These are phyloP conservation scores for Procambarus virginalis DNA, from an alignment of 1,140 invertebrate genomes.

Conservation along the genomic window DNA sequence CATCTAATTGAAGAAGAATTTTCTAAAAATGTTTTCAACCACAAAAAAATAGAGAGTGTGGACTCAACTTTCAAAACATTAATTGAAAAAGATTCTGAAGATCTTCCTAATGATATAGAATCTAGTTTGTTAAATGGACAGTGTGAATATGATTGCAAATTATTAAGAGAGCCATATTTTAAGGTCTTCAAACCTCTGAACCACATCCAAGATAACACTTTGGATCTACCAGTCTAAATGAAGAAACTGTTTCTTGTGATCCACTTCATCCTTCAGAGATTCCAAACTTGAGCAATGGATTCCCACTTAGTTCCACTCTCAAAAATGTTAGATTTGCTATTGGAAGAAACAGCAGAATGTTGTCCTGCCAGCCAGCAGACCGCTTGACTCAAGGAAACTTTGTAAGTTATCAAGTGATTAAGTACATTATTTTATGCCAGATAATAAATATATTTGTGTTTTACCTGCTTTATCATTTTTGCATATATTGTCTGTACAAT, in stretches of 20 bases:
- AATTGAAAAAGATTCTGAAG: background rate
- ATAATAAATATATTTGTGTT: no score
- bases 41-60: constrained; percentile 37
- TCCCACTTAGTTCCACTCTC: constrained; percentile 82
- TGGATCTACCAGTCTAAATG: background rate
- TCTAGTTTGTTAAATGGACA: background rate
- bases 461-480: no score
- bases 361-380: constrained; percentile 82
- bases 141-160: background rate
- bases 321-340: constrained; percentile 77
- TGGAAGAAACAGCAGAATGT: constrained; percentile 86
- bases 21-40: constrained; percentile 72
- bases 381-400: background rate
- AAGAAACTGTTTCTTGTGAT: background rate
- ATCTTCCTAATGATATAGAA: background rate
- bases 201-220: background rate
- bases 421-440: no score
- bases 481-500: no score
- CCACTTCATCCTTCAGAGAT: constrained; percentile 15
- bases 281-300: constrained; percentile 72
- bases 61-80: background rate
- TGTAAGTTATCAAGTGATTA: constrained; percentile 11
- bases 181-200: background rate
- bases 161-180: background rate
- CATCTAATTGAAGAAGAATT: constrained; percentile 77